Base-by-base conservation (phyloP, 2,888 invertebrate species). In the Chorisops tibialis region DNA sequence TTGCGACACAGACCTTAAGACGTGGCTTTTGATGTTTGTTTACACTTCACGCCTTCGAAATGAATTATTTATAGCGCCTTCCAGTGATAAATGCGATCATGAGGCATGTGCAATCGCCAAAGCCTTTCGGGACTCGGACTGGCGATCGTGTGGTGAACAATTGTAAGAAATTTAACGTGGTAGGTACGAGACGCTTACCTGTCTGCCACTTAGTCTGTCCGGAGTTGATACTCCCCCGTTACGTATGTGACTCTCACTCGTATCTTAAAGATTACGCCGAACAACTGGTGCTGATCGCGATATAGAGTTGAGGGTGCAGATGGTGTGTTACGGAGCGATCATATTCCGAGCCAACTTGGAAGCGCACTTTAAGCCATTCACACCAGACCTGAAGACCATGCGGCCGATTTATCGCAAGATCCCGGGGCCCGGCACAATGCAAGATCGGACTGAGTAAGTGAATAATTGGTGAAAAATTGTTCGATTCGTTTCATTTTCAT, bases 41-140 rank as follows among this genome's bases (percentile, higher is more conserved):
- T 61, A 61, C 51, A 51, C 51, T 61, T 61, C 61, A 61, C 61
- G 61, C 61, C 61, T 61, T 47, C 24, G 41, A 51, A 61, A 61
- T 51, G 61, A 50, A 61, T 51, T 61, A 61, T 61, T 61, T 51
- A 61, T 61, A 60, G 56, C 56, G 43, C 43, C 56, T 56, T 56
- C 43, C 56, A 43, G 43, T 45, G 56, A 56, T 56, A 56, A 56
- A 56, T 56, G 30, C 56, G 56, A 56, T 45, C 56, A 56, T 43
- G 45, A 43, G 56, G 56, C 56, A 56, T 56, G 24, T 56, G 56
- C 43, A 19, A 24, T 30, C 16, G 12, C 14, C 5, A 30, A 56
- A 30, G 41, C 21, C 38, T 38, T 30, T 37, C 14, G 18, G 38
- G 38, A 16, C 22, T 30, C 30, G 7, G 1, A 30, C n/a, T 37